Conservation (phyloP, 2,888 invertebrate genomes). For the Protodeltote pygarga region DNA sequence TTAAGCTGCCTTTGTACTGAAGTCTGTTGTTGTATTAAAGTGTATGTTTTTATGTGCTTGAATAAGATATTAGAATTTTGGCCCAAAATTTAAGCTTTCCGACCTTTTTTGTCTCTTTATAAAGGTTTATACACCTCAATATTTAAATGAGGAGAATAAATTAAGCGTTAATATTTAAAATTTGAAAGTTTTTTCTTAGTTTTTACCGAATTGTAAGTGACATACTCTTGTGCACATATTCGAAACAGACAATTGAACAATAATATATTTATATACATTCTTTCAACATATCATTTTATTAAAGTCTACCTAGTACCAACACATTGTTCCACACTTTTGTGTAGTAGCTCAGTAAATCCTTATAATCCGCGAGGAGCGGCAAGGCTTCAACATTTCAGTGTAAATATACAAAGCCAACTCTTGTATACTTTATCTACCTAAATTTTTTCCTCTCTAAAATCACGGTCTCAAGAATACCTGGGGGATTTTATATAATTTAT, state of each 20-base stretch:
- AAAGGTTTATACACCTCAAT: too few species aligned
- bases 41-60: constrained; percentile 1
- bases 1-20: constrained; percentile 47
- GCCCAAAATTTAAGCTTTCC: background rate
- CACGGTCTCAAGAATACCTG: constrained; percentile 37
- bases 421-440: constrained; percentile 48
- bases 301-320: constrained; percentile 38
- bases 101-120: too few species aligned
- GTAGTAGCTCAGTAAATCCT: constrained; percentile 57
- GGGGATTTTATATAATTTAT: constrained; percentile 32
- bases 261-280: too few species aligned
- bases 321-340: constrained; percentile 43
- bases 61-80: background rate
- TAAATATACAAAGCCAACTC: constrained; percentile 55
- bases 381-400: constrained; percentile 62
- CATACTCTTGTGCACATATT: too few species aligned
- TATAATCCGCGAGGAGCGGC: constrained; percentile 56
- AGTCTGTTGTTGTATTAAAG: constrained; percentile 11
- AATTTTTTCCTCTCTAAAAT: constrained; percentile 45
- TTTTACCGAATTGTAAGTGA: too few species aligned
- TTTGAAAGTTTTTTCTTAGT: too few species aligned
- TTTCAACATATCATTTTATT: too few species aligned
- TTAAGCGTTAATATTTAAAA: too few species aligned
- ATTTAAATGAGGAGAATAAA: too few species aligned
- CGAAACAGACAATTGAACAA: too few species aligned